These are phyloP conservation scores for Odocoileus hemionus DNA, from an alignment of 2,113 vertebrate genomes.

Conservation along the genomic window DNA sequence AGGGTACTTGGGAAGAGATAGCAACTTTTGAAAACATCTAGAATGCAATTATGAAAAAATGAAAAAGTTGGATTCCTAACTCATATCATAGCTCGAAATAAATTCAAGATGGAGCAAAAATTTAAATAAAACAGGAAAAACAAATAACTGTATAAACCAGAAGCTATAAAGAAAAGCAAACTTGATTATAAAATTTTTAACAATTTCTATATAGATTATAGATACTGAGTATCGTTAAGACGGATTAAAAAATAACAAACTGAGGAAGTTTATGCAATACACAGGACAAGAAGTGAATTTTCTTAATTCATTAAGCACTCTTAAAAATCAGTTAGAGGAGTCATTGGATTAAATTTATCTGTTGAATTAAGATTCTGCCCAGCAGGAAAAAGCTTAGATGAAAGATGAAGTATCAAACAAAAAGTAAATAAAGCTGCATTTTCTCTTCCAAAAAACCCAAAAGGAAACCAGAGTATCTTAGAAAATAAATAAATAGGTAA, in stretches of 20 bases:
- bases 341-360: background rate
- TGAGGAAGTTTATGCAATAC: background rate
- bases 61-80: background rate
- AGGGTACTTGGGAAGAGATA: background rate
- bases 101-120: background rate
- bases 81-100: background rate
- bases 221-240: background rate
- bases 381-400: background rate
- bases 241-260: background rate
- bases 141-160: background rate
- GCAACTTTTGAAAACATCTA: background rate
- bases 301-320: background rate
- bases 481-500: background rate
- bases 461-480: background rate
- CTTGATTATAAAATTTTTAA: background rate
- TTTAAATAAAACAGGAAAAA: background rate
- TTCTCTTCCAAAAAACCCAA: background rate
- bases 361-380: background rate
- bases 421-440: constrained; percentile 1
- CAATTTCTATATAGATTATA: background rate
- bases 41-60: background rate
- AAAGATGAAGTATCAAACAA: background rate
- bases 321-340: background rate
- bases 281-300: background rate
- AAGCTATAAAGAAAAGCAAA: background rate